These are phyloP conservation scores for Chironomus tentans DNA, from an alignment of 2,888 invertebrate species.

Conservation along the genomic window DNA sequence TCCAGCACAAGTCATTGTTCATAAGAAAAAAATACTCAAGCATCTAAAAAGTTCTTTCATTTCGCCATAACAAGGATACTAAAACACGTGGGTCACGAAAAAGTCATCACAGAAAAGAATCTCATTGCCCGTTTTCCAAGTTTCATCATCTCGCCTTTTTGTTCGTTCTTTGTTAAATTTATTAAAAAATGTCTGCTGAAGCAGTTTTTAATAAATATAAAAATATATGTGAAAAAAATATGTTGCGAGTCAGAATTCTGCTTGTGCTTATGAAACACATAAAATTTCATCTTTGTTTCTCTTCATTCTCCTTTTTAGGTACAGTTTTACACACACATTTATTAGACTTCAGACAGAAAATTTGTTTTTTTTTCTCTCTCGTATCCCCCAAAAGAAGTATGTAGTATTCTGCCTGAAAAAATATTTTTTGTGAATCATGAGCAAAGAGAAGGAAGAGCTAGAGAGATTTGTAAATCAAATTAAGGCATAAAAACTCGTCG, in stretches of 20 bases:
- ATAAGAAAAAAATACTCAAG: too few species aligned
- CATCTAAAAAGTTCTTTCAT: too few species aligned
- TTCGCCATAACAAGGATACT: too few species aligned
- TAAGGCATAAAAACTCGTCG: constrained; percentile 25
- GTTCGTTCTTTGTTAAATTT: background rate
- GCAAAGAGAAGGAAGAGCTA: background rate
- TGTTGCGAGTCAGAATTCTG: background rate
- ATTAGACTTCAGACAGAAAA: background rate
- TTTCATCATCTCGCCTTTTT: too few species aligned
- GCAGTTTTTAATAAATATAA: background rate
- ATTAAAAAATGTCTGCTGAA: background rate
- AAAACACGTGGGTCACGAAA: too few species aligned
- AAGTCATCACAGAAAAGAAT: too few species aligned
- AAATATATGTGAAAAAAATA: background rate
- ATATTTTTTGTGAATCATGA: too few species aligned
- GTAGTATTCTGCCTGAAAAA: too few species aligned
- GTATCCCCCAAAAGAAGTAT: background rate
- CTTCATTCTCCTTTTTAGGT: too few species aligned
- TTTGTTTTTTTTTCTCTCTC: background rate
- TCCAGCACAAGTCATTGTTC: too few species aligned
- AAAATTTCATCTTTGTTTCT: background rate
- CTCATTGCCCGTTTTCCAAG: too few species aligned
- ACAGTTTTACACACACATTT: background rate
- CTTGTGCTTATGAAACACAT: background rate
- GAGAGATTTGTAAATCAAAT: constrained; percentile 25